These are phyloP conservation scores for Steinernema carpocapsae DNA, from an alignment of 2,888 invertebrate species.

Conservation along the genomic window DNA sequence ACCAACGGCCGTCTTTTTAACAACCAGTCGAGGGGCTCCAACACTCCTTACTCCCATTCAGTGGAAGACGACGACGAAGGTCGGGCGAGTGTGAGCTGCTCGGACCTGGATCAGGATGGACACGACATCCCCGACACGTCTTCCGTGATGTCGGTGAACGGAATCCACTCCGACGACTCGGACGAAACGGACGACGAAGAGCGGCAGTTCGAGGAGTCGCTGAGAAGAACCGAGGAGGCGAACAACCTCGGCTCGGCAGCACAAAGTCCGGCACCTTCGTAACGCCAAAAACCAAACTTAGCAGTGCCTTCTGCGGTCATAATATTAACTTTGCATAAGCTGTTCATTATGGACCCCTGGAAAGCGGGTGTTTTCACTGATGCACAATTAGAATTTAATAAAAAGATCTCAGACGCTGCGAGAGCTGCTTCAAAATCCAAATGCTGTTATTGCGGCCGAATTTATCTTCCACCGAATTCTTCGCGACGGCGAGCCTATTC, in stretches of 20 bases:
- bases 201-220: conserved; percentile 19
- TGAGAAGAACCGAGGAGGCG: conserved; percentile 12
- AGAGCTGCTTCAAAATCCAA: no score
- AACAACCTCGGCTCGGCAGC: background rate
- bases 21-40: background rate
- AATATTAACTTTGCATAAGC: background rate
- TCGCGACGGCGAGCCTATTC: no score
- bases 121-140: conserved; percentile 10
- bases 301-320: conserved; percentile 29
- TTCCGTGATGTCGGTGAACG: background rate
- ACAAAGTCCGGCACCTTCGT: conserved; percentile 21
- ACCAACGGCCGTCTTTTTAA: background rate
- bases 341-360: conserved; percentile 19
- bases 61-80: conserved; percentile 17
- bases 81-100: background rate
- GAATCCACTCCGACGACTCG: conserved; percentile 8
- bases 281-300: background rate
- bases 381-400: conserved; percentile 31
- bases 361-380: conserved; percentile 29
- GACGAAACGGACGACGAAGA: conserved; percentile 22
- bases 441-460: no score
- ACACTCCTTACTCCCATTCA: conserved; percentile 1
- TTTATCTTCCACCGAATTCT: background rate
- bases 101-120: conserved; percentile 22
- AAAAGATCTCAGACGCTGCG: conserved; percentile 14